phyloP scores from a whole-genome alignment of 2,888 invertebrate species.

The Hetaerina titia region DNA sequence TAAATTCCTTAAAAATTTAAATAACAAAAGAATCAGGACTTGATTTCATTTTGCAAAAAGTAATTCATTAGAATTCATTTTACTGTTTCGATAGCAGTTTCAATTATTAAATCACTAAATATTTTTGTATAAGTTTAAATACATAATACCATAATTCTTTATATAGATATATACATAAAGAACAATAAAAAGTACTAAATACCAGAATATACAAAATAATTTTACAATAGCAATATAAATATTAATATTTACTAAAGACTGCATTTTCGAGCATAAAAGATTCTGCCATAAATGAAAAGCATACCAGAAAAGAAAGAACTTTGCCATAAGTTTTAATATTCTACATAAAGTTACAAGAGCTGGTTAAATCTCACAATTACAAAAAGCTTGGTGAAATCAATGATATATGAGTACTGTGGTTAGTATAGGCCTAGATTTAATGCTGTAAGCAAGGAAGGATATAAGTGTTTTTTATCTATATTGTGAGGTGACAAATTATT shows the following conservation, averaged over 20 bases:
- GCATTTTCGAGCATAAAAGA: background rate
- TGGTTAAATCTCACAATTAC: background rate
- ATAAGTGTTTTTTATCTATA: background rate
- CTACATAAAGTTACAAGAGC: background rate
- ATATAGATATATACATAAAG: too few species aligned
- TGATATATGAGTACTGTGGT: background rate
- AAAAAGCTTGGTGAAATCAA: background rate
- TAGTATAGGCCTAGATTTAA: slow-evolving; percentile 63
- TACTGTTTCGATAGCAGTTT: too few species aligned
- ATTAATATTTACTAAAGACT: background rate
- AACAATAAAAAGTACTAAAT: background rate
- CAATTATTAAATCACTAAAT: too few species aligned
- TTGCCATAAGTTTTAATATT: background rate
- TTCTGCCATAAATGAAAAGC: background rate
- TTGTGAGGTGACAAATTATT: background rate
- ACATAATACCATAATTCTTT: too few species aligned
- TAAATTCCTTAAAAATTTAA: too few species aligned
- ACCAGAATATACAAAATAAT: background rate
- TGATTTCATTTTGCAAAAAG: too few species aligned
- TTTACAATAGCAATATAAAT: background rate
- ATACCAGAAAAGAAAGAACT: background rate
- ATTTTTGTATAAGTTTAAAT: too few species aligned
- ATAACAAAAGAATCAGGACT: too few species aligned
- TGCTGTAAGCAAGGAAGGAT: slow-evolving; percentile 39
- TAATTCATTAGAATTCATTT: too few species aligned